phyloP scores from a whole-genome alignment of 2,113 vertebrate species.

The Empidonax alnorum region DNA sequence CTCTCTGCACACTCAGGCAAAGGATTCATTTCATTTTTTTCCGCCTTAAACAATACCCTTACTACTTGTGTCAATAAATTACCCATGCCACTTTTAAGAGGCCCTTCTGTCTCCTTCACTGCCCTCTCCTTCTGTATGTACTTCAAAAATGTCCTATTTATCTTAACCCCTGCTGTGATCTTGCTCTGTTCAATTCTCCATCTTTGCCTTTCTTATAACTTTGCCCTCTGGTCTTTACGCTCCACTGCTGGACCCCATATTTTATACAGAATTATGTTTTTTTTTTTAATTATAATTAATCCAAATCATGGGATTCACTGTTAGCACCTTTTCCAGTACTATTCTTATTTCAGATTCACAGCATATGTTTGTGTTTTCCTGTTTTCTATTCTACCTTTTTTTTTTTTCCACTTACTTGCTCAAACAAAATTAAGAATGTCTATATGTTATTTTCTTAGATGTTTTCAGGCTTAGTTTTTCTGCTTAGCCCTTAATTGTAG shows the following conservation, averaged over 20 bases:
- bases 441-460: not conserved
- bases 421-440: not conserved
- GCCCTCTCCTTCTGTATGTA: not conserved
- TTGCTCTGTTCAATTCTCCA: not conserved
- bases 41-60: constrained; percentile 22
- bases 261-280: not conserved
- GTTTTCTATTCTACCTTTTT: not conserved
- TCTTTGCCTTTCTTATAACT: not conserved
- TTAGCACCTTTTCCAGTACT: not conserved
- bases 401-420: not conserved
- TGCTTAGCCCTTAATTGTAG: not conserved
- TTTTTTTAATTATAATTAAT: not conserved
- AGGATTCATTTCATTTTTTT: not conserved
- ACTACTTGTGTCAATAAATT: constrained; percentile 54
- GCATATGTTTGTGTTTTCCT: not conserved
- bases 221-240: not conserved
- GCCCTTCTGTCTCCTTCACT: constrained; percentile 43
- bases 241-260: not conserved
- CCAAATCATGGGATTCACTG: not conserved
- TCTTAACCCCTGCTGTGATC: constrained; percentile 11
- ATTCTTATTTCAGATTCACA: not conserved
- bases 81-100: constrained; percentile 50
- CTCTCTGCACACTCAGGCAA: constrained; percentile 8
- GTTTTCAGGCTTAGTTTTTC: not conserved
- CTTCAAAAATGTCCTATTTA: constrained; percentile 51